Percentiles rank a stretch among this genome's conserved stretches.
These are phyloP conservation scores for Phrynocephalus forsythii DNA, from an alignment of 2,797 vertebrate genomes.

Conservation along the genomic window DNA sequence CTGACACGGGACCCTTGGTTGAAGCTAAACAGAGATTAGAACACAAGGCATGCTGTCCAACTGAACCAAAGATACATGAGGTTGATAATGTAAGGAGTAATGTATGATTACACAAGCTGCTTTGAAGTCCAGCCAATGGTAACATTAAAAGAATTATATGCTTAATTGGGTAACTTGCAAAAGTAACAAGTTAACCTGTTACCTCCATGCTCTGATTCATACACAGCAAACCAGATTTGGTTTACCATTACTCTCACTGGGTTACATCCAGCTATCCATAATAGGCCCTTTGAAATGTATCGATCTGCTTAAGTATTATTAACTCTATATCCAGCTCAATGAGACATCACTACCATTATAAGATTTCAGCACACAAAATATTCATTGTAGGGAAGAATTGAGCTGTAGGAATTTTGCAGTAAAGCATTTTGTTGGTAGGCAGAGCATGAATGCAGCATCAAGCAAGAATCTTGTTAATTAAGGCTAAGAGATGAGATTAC, in stretches of 20 bases:
- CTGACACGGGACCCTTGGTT: no score
- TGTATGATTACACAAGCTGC: no score
- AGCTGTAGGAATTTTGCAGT: slow-evolving; percentile 34
- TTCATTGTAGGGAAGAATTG: neutral
- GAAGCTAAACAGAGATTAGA: no score
- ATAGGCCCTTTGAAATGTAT: neutral
- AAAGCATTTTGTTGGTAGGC: slow-evolving; percentile 50
- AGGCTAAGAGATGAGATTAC: slow-evolving; percentile 73
- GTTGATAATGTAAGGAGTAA: no score
- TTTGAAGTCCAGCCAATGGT: no score
- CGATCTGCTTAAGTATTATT: neutral
- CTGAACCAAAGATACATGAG: no score
- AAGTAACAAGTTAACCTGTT: no score
- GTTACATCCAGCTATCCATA: neutral
- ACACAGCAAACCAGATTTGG: neutral
- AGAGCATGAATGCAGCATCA: slow-evolving; percentile 63
- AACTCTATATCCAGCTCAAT: neutral
- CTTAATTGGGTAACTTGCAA: no score
- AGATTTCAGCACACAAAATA: slow-evolving; percentile 18
- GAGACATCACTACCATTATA: neutral
- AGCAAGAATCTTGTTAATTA: slow-evolving; percentile 72
- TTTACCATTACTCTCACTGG: neutral
- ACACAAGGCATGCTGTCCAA: no score
- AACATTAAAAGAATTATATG: no score
- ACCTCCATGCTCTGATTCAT: no score